Percentiles rank a stretch among this genome's conserved stretches.
Conservation (phyloP, 53 echinoderm and acorn worm species). For the Stichopus horrens region DNA sequence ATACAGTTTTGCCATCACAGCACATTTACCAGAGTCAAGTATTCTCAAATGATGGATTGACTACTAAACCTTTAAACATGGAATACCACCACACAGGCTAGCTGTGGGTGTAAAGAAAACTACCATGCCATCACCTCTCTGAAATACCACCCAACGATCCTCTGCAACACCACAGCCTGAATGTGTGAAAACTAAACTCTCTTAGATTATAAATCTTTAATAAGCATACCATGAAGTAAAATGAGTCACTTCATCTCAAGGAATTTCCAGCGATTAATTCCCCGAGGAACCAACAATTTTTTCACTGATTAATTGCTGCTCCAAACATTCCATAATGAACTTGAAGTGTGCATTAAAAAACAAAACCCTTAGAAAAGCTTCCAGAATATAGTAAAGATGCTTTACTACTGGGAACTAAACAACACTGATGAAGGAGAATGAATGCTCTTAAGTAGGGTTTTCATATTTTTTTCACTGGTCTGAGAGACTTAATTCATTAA, state of each 20-base stretch:
- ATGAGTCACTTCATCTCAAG: background rate
- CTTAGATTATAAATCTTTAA: background rate
- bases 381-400: background rate
- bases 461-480: background rate
- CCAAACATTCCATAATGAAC: conserved; percentile 24
- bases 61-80: background rate
- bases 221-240: background rate
- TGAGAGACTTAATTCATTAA: background rate
- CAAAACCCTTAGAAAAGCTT: background rate
- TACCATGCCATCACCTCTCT: background rate
- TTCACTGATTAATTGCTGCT: conserved; percentile 11
- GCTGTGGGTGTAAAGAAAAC: background rate
- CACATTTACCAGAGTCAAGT: background rate
- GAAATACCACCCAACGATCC: background rate
- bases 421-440: background rate
- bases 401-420: background rate
- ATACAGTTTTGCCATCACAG: background rate
- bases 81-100: background rate
- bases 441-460: background rate
- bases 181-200: background rate
- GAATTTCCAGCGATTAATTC: background rate
- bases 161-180: background rate
- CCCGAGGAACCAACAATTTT: background rate
- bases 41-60: background rate
- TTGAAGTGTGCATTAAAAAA: conserved; percentile 5